Base-by-base conservation (phyloP, 2,888 invertebrate species). In the Eulithis prunata region DNA sequence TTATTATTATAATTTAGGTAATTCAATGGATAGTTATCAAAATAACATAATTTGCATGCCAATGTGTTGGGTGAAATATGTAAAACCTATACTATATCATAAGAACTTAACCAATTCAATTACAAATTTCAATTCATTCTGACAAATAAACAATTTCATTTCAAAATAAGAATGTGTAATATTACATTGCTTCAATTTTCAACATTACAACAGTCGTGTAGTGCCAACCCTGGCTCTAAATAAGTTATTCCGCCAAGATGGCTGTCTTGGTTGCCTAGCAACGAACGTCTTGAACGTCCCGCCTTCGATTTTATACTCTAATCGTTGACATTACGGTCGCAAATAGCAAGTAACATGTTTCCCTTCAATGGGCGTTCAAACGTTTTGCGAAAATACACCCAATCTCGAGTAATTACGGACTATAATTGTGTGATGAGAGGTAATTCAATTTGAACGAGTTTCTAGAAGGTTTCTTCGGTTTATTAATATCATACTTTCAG, bases 181-280 rank as follows among this genome's bases (percentile, higher is more conserved):
- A 21, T n/a, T 21, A 21, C 21, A 21, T 21, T 21, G 1, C 1
- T 21, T 21, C 21, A 21, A 21, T 21, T 21, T 21, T 21, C 21
- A 21, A 21, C 21, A 21, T 1, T 3, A 5, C 32, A 32, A 32
- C 4, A 32, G 32, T 32, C 32, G 32, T 32, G 4, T 32, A 10
- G 66, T 75, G 74, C 73, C 89, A 91, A 88, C 88, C 90, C 90
- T 90, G 76, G n/a, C 72, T 61, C 58, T 80, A 85, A 59, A 88
- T 83, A 85, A 79, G 78, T 87, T 84, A 81, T 73, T 75, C 78
- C 79, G 73, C 76, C 86, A 89, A 88, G 86, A 88, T 88, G 89
- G 81, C 78, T 83, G 84, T 84, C 89, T 89, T 83, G 69, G 89
- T 88, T 83, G 82, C 83, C 75, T 84, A 77, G 82, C 80, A 77